These are phyloP conservation scores for Mirounga angustirostris DNA, from an alignment of 2,113 vertebrate species.

Conservation along the genomic window DNA sequence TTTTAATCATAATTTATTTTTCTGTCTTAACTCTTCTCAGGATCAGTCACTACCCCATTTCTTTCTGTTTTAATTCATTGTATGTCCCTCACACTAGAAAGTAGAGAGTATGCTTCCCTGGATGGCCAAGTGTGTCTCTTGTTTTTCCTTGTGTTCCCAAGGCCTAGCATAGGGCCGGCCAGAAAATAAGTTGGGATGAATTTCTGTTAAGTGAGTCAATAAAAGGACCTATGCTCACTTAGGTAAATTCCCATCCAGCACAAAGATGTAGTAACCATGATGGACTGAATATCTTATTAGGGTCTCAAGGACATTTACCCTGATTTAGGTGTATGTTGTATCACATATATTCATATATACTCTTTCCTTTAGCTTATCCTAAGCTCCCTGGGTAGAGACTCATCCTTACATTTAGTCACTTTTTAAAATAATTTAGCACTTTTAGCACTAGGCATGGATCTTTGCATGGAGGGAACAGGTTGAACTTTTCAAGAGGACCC, in stretches of 20 bases:
- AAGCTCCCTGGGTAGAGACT: background rate
- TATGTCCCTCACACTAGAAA: background rate
- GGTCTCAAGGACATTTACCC: background rate
- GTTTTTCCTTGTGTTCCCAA: background rate
- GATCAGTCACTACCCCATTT: background rate
- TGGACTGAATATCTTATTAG: background rate
- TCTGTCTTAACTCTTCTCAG: background rate
- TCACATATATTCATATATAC: background rate
- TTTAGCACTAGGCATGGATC: background rate
- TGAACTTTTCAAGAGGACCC: background rate
- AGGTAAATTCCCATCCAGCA: background rate
- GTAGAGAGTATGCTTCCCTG: background rate
- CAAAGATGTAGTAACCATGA: background rate
- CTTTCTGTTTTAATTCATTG: background rate
- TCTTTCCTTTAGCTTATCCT: background rate
- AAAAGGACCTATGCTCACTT: background rate
- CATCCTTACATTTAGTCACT: background rate
- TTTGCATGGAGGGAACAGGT: background rate
- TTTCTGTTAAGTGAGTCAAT: background rate
- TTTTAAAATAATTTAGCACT: background rate
- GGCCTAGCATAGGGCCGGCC: background rate
- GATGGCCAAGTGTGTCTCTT: background rate
- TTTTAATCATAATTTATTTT: background rate
- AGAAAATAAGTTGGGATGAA: background rate
- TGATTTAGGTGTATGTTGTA: background rate